phyloP scores from a whole-genome alignment of 2,888 invertebrate genomes.

The Aporophyla lueneburgensis region DNA sequence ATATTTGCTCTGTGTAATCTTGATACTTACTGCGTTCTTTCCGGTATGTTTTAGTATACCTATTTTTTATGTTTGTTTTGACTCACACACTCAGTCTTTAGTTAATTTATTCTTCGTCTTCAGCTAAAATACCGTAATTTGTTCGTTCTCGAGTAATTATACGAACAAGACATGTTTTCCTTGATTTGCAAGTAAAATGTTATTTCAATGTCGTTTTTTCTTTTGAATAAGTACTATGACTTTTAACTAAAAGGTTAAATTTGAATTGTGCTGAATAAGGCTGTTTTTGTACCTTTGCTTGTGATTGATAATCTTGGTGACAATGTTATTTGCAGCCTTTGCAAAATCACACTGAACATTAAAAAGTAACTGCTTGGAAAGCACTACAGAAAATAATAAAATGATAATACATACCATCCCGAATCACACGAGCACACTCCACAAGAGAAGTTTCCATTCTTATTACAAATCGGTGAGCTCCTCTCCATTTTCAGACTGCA shows the following conservation, averaged over 20 bases:
- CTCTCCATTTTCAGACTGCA: constrained; percentile 76
- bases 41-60: background rate
- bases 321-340: constrained; percentile 8
- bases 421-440: constrained; percentile 91
- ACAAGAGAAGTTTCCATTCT: constrained; percentile 90
- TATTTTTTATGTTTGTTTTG: background rate
- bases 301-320: constrained; percentile 28
- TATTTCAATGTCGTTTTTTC: constrained; percentile 49
- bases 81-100: background rate
- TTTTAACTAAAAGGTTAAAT: constrained; percentile 45
- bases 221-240: constrained; percentile 19
- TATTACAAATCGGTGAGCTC: constrained; percentile 83
- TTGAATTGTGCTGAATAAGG: constrained; percentile 26
- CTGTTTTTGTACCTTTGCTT: constrained; percentile 11
- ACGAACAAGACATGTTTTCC: constrained; percentile 34
- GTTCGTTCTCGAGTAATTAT: constrained; percentile 20
- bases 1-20: constrained; percentile 1
- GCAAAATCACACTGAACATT: constrained; percentile 3
- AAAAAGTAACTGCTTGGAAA: background rate
- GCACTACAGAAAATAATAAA: background rate
- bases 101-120: background rate
- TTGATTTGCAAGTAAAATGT: constrained; percentile 41
- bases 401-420: constrained; percentile 62
- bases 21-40: background rate
- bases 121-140: constrained; percentile 12